These are phyloP conservation scores for Blera fallax DNA, from an alignment of 2,888 invertebrate genomes.

Conservation along the genomic window DNA sequence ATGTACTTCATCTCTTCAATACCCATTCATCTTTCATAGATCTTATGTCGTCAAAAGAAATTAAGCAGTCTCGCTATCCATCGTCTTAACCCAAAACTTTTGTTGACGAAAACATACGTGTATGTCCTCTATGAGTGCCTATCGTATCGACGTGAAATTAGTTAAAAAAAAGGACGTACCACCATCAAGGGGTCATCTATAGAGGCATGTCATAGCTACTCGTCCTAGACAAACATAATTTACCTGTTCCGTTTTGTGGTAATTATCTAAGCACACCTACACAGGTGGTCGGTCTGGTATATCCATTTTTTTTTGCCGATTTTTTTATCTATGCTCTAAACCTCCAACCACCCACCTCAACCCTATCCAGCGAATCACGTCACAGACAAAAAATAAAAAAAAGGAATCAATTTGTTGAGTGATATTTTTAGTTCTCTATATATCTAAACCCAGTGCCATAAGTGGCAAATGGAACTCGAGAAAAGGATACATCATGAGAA, in stretches of 20 bases:
- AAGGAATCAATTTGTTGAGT: constrained; percentile 41
- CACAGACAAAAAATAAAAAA: not conserved
- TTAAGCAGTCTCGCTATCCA: no score
- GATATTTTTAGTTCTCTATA: constrained; percentile 10
- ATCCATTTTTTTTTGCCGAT: not conserved
- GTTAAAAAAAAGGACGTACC: no score
- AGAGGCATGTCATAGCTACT: not conserved
- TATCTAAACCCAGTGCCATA: constrained; percentile 16
- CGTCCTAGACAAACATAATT: constrained; percentile 5
- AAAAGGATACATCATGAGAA: constrained; percentile 34
- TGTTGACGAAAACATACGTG: no score
- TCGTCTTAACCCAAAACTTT: no score
- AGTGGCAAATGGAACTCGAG: constrained; percentile 55
- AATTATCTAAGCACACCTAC: constrained; percentile 17
- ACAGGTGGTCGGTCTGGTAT: constrained; percentile 18
- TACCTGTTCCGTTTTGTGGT: constrained; percentile 1
- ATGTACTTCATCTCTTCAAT: no score
- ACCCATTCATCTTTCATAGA: no score
- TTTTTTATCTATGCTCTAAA: not conserved
- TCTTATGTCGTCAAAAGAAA: no score
- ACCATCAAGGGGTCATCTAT: no score
- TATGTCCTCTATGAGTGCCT: no score
- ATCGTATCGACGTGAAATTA: no score
- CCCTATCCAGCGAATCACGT: not conserved
- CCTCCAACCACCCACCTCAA: not conserved